A percentile compares a stretch with the other conserved stretches of the same genome.
Evolutionary conservation across 2,113 vertebrate species (phyloP).

Genomic region (Bubo bubo): DNA sequence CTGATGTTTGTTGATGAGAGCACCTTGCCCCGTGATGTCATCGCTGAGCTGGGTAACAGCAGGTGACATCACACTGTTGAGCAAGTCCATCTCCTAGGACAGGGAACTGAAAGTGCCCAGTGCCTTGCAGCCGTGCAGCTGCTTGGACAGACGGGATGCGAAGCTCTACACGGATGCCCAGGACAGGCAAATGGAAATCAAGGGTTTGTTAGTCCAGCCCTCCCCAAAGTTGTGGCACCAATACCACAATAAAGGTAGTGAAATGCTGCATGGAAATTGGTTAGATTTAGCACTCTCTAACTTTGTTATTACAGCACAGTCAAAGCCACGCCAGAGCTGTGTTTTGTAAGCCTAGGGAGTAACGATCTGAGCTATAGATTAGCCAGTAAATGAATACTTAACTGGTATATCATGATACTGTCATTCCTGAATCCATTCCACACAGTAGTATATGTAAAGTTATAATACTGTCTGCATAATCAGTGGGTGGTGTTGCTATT

Average conservation of each 20-base stretch:
- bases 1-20: not conserved
- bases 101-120: not conserved
- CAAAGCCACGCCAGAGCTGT: not conserved
- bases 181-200: not conserved
- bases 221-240: not conserved
- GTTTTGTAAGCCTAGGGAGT: not conserved
- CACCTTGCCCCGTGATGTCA: not conserved
- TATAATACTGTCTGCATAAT: slow-evolving; percentile 28
- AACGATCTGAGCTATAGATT: slow-evolving; percentile 12
- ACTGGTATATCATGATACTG: not conserved
- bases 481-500: slow-evolving; percentile 31
- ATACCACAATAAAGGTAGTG: not conserved
- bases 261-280: not conserved
- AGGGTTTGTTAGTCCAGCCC: not conserved
- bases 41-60: rapidly evolving
- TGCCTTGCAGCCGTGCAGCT: not conserved
- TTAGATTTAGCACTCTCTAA: not conserved
- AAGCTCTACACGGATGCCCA: not conserved
- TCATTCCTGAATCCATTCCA: slow-evolving; percentile 1
- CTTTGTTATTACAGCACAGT: not conserved
- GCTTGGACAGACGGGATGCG: not conserved
- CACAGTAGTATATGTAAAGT: not conserved
- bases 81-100: not conserved
- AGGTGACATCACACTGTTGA: not conserved
- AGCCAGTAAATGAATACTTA: not conserved